A percentile compares a stretch with the other conserved stretches of the same genome.
Evolutionary conservation across 2,888 invertebrate species (phyloP).

Genomic region (Callyntrura guangdongensis): DNA sequence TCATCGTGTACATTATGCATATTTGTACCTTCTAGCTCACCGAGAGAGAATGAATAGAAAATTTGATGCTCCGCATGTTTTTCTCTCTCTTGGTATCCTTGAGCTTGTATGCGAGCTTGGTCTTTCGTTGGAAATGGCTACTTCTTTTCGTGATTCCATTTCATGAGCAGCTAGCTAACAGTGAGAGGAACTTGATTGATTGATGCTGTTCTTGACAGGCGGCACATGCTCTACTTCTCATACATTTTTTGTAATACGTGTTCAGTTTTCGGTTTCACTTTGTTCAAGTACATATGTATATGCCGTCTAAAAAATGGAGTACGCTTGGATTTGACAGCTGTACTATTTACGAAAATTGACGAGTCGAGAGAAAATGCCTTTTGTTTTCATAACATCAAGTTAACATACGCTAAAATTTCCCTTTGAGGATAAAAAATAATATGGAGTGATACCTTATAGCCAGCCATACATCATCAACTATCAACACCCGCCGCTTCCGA

Average conservation of each 20-base stretch:
- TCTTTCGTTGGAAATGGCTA: slow-evolving; percentile 50
- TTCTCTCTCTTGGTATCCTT: background rate
- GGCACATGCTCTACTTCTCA: slow-evolving; percentile 74
- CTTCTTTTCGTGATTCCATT: slow-evolving; percentile 8
- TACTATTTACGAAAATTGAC: slow-evolving; percentile 36
- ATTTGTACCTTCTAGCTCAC: background rate
- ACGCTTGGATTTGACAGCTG: slow-evolving; percentile 57
- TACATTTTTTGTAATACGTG: background rate
- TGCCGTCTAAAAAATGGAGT: slow-evolving; percentile 45
- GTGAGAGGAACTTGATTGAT: slow-evolving; percentile 68
- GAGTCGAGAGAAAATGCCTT: slow-evolving; percentile 37
- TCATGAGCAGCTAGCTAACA: background rate
- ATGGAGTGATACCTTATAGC: background rate
- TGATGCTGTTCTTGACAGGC: slow-evolving; percentile 73
- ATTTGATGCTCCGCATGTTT: background rate
- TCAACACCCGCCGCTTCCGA: background rate
- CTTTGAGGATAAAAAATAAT: slow-evolving; percentile 22
- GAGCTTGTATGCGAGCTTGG: background rate
- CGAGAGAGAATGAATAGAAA: background rate
- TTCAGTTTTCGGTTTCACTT: background rate
- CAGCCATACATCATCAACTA: background rate
- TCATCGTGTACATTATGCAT: background rate
- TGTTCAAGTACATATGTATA: slow-evolving; percentile 25
- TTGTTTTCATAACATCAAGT: slow-evolving; percentile 61
- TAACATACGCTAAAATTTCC: background rate